These are phyloP conservation scores for Psittacula derbiana DNA, from an alignment of 2,797 vertebrate genomes.

Conservation along the genomic window DNA sequence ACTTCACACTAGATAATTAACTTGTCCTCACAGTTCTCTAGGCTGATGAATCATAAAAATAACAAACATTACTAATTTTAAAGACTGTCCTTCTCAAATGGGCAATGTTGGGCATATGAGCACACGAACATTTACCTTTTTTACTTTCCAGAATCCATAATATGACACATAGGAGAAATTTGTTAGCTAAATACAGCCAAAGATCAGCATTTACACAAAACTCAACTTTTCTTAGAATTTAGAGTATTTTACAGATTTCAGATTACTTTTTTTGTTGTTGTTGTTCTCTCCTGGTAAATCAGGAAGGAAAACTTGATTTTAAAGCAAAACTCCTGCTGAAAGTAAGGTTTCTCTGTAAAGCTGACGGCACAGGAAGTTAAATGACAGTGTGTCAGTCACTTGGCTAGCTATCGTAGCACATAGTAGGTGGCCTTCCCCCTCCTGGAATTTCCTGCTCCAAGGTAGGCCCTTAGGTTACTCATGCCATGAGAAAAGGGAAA, in stretches of 20 bases:
- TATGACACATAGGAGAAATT: not conserved
- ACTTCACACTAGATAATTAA: not conserved
- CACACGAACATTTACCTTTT: not conserved
- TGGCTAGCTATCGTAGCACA: not conserved
- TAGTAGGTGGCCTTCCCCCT: conserved; percentile 16
- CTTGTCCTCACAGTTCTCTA: not conserved
- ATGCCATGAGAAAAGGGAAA: not conserved
- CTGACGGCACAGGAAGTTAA: not conserved
- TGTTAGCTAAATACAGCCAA: not conserved
- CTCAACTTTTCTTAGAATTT: not conserved
- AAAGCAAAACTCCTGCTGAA: not conserved
- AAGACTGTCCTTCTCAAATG: not conserved
- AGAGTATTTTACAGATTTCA: not conserved
- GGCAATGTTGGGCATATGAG: not conserved
- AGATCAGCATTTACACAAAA: not conserved
- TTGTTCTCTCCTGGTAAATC: not conserved
- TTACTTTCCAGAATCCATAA: not conserved
- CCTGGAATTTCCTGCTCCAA: conserved; percentile 53
- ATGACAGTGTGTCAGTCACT: conserved; percentile 19
- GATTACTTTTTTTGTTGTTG: not conserved
- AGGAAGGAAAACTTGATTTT: conserved; percentile 9
- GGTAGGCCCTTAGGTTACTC: conserved; percentile 41
- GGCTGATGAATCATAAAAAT: not conserved
- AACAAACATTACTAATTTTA: not conserved
- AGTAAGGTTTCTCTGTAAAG: not conserved